Percentiles rank a stretch among this genome's conserved stretches.
phyloP scores from a whole-genome alignment of 2,797 vertebrate species.

The Acanthopagrus latus region DNA sequence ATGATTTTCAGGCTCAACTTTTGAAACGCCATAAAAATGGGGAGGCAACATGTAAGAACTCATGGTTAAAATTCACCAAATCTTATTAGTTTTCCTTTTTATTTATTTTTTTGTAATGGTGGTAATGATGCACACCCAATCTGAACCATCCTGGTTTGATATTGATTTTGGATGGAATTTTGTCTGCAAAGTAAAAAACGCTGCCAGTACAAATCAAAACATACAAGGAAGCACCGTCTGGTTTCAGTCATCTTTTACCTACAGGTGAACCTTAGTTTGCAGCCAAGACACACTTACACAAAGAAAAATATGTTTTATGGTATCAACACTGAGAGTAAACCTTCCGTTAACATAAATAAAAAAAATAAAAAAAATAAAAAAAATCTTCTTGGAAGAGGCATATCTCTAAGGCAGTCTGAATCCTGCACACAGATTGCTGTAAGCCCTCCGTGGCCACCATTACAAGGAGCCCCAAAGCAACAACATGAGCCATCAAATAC shows the following conservation, averaged over 20 bases:
- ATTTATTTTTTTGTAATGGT: background rate
- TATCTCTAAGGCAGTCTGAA: conserved; percentile 31
- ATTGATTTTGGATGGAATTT: conserved; percentile 8
- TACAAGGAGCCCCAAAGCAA: conserved; percentile 41
- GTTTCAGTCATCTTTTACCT: conserved; percentile 41
- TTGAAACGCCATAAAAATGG: conserved; percentile 7
- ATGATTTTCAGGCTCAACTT: conserved; percentile 21
- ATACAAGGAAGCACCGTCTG: conserved; percentile 18
- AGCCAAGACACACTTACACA: conserved; percentile 45
- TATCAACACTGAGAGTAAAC: conserved; percentile 37
- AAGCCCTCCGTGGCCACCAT: conserved; percentile 60
- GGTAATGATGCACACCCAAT: conserved; percentile 1
- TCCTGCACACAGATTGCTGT: conserved; percentile 51
- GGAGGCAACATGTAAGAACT: conserved; percentile 12
- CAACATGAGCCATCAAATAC: conserved; percentile 36
- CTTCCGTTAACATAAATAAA: conserved; percentile 54
- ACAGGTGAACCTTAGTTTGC: conserved; percentile 47
- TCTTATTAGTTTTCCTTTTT: background rate
- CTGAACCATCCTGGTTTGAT: conserved; percentile 22
- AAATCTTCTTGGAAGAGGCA: conserved; percentile 29
- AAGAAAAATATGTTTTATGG: conserved; percentile 49
- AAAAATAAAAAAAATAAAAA: conserved; percentile 8
- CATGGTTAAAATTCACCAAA: conserved; percentile 14
- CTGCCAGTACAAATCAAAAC: conserved; percentile 27
- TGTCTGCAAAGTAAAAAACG: conserved; percentile 26